Evolutionary conservation across 2,797 vertebrate genomes (phyloP).

Genomic region (Sus cebifrons): DNA sequence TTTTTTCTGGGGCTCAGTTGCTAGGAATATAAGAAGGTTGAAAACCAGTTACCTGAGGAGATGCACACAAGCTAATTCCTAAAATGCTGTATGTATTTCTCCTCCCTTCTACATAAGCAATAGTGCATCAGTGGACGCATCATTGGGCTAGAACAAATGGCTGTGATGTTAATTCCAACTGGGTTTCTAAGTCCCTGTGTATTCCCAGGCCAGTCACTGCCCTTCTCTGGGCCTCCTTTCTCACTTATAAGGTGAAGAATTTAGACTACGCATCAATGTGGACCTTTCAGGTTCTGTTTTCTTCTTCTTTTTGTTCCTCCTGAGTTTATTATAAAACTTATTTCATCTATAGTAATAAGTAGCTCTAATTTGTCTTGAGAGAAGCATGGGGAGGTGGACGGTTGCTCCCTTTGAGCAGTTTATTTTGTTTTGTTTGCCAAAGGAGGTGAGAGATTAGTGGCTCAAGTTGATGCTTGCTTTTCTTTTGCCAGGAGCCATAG

Average conservation of each 20-base stretch:
- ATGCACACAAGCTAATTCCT: not conserved
- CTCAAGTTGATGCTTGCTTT: not conserved
- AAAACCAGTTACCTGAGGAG: not conserved
- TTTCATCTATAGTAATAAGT: not conserved
- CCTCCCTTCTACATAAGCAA: not conserved
- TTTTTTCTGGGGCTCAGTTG: not conserved
- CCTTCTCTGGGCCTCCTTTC: not conserved
- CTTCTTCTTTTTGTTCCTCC: not conserved
- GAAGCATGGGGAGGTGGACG: not conserved
- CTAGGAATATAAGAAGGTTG: not conserved
- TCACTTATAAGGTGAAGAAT: not conserved
- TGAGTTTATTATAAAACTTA: not conserved
- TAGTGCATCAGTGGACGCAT: not conserved
- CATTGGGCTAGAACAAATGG: not conserved
- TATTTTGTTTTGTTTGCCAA: slow-evolving; percentile 34
- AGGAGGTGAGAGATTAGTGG: not conserved
- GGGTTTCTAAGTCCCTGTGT: not conserved
- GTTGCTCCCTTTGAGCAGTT: not conserved
- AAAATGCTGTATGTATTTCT: not conserved
- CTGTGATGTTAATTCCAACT: not conserved
- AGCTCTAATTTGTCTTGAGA: not conserved
- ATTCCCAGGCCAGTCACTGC: not conserved
- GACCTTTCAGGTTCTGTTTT: not conserved
- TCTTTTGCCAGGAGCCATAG: not conserved
- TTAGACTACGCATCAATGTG: not conserved